phyloP scores from a whole-genome alignment of 1,140 invertebrate genomes.

The Drosophila repleta region DNA sequence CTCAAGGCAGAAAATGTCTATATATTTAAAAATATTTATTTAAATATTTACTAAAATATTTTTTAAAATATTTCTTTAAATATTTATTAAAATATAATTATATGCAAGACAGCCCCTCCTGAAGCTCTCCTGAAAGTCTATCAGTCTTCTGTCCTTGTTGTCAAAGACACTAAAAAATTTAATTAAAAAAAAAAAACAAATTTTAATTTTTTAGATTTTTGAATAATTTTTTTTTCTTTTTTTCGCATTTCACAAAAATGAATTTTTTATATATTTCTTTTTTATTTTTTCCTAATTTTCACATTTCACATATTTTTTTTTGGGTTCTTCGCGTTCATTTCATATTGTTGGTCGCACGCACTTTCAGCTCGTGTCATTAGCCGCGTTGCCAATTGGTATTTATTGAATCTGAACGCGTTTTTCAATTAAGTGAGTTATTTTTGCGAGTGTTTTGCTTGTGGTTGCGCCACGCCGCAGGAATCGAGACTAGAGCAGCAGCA shows the following conservation, averaged over 20 bases:
- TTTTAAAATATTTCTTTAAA: too few species aligned
- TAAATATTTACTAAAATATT: too few species aligned
- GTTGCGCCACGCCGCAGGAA: constrained; percentile 6
- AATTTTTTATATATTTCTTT: too few species aligned
- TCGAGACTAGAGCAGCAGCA: constrained; percentile 1
- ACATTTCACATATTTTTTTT: background rate
- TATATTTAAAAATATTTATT: too few species aligned
- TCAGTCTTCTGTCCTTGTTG: too few species aligned
- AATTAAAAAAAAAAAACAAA: background rate
- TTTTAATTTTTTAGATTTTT: too few species aligned
- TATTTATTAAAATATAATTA: too few species aligned
- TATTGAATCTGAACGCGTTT: constrained; percentile 20
- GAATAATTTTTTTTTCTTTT: too few species aligned
- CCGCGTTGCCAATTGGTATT: constrained; percentile 2
- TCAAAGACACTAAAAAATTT: background rate
- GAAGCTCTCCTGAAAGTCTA: too few species aligned
- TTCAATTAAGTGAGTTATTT: constrained; percentile 15
- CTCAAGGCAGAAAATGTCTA: too few species aligned
- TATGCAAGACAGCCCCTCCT: too few species aligned
- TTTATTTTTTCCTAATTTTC: background rate
- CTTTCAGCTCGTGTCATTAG: constrained; percentile 26
- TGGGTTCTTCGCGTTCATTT: background rate
- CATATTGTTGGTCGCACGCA: background rate
- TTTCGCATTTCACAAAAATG: too few species aligned
- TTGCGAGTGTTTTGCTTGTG: constrained; percentile 28